phyloP scores from a whole-genome alignment of 2,113 vertebrate species.

The Hylia prasina region DNA sequence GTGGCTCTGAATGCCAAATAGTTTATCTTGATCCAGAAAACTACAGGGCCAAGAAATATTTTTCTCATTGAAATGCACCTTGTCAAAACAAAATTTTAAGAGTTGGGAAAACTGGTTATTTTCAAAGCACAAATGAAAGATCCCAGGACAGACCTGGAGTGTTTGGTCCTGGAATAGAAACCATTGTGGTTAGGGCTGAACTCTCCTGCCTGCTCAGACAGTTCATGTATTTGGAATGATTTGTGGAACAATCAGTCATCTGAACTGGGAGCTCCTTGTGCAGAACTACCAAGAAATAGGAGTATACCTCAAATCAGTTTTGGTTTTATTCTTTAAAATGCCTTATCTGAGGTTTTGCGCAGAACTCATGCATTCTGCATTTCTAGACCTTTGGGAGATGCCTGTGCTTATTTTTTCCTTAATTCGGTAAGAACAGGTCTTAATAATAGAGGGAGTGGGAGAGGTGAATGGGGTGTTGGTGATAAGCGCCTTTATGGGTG shows the following conservation, averaged over 20 bases:
- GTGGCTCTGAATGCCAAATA: neutral
- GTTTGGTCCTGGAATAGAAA: neutral
- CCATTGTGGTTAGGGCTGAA: neutral
- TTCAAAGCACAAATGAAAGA: neutral
- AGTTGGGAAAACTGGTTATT: neutral
- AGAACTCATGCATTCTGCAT: neutral
- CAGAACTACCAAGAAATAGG: neutral
- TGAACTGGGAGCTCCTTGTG: neutral
- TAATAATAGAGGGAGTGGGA: neutral
- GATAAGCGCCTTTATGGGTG: neutral
- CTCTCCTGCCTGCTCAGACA: neutral
- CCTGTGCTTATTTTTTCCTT: neutral
- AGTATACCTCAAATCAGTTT: neutral
- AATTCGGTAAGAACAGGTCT: neutral
- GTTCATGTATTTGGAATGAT: neutral
- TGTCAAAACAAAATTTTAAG: neutral
- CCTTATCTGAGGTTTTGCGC: neutral
- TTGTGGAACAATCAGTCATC: neutral
- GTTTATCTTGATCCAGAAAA: neutral
- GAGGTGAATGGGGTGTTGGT: neutral
- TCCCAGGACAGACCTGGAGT: neutral
- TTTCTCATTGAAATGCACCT: neutral
- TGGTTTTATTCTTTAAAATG: neutral
- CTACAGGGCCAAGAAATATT: neutral
- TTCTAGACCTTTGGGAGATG: neutral